Evolutionary conservation across 2,113 vertebrate species (phyloP), one percentile per base, ranked within the genome.

Genomic region (Poeciliopsis prolifica): DNA sequence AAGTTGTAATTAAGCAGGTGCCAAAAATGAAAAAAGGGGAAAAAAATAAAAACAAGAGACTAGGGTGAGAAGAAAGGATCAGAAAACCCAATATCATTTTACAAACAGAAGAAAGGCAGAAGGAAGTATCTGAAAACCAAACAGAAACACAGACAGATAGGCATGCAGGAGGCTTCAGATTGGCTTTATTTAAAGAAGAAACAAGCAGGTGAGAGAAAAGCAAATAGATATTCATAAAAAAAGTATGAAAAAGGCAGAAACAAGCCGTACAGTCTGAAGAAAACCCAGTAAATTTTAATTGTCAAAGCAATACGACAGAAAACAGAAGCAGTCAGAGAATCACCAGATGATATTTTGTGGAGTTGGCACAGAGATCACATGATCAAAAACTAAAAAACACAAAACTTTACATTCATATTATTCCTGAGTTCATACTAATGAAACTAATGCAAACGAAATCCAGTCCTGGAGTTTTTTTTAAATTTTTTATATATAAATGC

Each of bases 151-250:
- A 79, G 24, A 66, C 22, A 86, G 72, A 81, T 58, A 73, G 77
- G 84, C 91, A 89, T 92, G 92, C 92, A 90, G 86, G 81, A 90
- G 81, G 64, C 65, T 91, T 87, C 65, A 84, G 48, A 77, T 51
- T 0, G 54, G 77, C 82, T 91, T 93, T 92, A 87, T 90, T 92
- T 9, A 72, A 72, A 83, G 75, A 65, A 87, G 75, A 79, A 80
- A 88, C 75, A 78, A 0, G 44, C 74, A 76, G 86, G 78, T 64
- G 64, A 83, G 80, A 77, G 81, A 70, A 80, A 77, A 76, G 72
- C 42, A 83, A 68, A 68, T 54, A 61, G 28, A 79, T 80, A 77
- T 48, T 54, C 10, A 9, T 13, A 69, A 44, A 62, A 51, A 73
- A 74, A 5, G 24, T 17, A 62, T 37, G 61, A 51, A 37, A 77